phyloP scores from a whole-genome alignment of 1,140 invertebrate species.

The Proales similis region DNA sequence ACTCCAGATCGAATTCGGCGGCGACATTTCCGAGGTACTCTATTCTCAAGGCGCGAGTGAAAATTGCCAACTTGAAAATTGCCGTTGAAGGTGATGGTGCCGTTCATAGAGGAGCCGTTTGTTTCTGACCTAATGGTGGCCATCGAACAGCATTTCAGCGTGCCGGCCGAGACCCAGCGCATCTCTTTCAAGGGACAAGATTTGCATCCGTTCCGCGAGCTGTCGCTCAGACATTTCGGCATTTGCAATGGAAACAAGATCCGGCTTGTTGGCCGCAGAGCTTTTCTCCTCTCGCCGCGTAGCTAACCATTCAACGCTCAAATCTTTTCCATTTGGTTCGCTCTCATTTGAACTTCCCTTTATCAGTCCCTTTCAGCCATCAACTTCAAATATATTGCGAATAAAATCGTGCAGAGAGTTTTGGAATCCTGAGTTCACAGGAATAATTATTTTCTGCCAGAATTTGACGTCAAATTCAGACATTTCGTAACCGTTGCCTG shows the following conservation, averaged over 20 bases:
- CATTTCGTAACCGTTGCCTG: no score
- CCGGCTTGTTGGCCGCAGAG: conserved; percentile 29
- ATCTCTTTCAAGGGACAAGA: conserved; percentile 35
- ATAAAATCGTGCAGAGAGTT: no score
- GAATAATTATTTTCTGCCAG: no score
- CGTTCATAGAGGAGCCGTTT: conserved; percentile 19
- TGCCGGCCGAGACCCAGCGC: conserved; percentile 17
- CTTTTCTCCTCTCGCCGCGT: no score
- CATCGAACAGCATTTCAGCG: conserved; percentile 31
- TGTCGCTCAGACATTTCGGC: conserved; percentile 19
- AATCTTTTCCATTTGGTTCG: no score
- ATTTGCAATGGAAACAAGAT: conserved; percentile 23
- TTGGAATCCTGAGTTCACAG: no score
- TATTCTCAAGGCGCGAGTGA: neutral
- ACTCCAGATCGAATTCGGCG: conserved; percentile 34
- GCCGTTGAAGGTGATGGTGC: conserved; percentile 23
- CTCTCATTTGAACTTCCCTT: no score
- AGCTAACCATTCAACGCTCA: no score
- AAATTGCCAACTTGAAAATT: neutral
- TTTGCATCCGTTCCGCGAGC: conserved; percentile 3
- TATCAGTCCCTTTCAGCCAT: no score
- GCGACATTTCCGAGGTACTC: conserved; percentile 19
- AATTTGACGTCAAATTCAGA: no score
- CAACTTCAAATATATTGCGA: no score
- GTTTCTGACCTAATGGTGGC: conserved; percentile 34